A percentile compares a stretch with the other conserved stretches of the same genome.
These are phyloP conservation scores for Dyspetes luteomarginatus DNA, from an alignment of 2,888 invertebrate species.

Conservation along the genomic window DNA sequence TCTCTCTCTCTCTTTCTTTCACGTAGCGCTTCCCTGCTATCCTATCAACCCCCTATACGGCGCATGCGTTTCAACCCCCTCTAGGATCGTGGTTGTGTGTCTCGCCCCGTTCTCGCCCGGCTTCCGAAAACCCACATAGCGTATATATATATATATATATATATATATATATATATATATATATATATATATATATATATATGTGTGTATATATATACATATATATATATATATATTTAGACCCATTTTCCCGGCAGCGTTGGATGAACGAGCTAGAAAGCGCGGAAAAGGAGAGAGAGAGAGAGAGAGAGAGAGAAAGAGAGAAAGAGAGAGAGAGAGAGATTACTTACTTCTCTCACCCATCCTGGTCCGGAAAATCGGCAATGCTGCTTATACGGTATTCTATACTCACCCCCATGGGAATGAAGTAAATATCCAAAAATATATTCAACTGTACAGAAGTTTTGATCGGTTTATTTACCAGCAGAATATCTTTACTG, in stretches of 20 bases:
- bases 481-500: too few relatives aligned
- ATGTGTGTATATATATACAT: neutral
- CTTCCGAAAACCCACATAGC: conserved; percentile 46
- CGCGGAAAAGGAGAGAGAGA: neutral
- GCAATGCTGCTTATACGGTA: neutral
- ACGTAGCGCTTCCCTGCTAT: conserved; percentile 66
- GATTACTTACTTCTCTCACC: conserved; percentile 20
- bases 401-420: too few relatives aligned
- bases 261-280: conserved; percentile 26
- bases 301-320: neutral
- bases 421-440: too few relatives aligned
- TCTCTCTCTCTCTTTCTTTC: conserved; percentile 54
- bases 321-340: neutral
- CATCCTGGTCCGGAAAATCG: conserved; percentile 13
- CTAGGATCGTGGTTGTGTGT: conserved; percentile 10
- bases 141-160: neutral
- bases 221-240: neutral
- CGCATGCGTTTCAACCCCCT: conserved; percentile 66
- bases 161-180: conserved; percentile 1
- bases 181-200: conserved; percentile 1
- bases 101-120: conserved; percentile 48
- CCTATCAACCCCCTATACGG: conserved; percentile 58
- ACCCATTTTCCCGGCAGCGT: conserved; percentile 24
- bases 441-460: too few relatives aligned
- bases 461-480: too few relatives aligned